A percentile compares a stretch with the other conserved stretches of the same genome.
phyloP scores from a whole-genome alignment of 2,113 vertebrate species.

The Vicugna pacos region DNA sequence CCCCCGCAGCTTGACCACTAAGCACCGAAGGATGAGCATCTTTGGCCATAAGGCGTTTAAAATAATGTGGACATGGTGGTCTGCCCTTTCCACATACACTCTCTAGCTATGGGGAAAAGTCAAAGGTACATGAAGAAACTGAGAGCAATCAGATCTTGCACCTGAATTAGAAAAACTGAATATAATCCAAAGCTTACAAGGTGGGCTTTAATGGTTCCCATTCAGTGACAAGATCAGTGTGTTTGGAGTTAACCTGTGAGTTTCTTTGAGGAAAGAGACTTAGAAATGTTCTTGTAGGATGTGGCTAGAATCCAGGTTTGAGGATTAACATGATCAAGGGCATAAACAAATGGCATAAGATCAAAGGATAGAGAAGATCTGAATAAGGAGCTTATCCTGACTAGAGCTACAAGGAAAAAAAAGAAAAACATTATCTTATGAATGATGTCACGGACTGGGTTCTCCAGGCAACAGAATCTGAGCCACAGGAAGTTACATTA shows the following conservation, averaged over 20 bases:
- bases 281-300: background rate
- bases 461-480: background rate
- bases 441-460: background rate
- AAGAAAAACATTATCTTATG: background rate
- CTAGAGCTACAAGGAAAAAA: background rate
- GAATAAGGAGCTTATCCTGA: background rate
- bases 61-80: background rate
- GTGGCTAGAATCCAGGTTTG: background rate
- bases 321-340: background rate
- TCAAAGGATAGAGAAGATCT: background rate
- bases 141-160: background rate
- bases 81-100: too few relatives aligned
- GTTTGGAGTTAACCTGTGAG: background rate
- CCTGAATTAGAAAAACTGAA: background rate
- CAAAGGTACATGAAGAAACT: background rate
- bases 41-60: background rate
- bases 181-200: background rate
- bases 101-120: background rate
- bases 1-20: background rate
- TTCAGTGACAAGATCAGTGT: background rate
- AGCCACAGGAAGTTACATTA: background rate
- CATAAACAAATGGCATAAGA: fast-evolving
- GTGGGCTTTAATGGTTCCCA: background rate
- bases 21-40: background rate
- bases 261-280: background rate